A percentile compares a stretch with the other conserved stretches of the same genome.
phyloP scores from a whole-genome alignment of 2,888 invertebrate genomes.

The Daptonema setosum region DNA sequence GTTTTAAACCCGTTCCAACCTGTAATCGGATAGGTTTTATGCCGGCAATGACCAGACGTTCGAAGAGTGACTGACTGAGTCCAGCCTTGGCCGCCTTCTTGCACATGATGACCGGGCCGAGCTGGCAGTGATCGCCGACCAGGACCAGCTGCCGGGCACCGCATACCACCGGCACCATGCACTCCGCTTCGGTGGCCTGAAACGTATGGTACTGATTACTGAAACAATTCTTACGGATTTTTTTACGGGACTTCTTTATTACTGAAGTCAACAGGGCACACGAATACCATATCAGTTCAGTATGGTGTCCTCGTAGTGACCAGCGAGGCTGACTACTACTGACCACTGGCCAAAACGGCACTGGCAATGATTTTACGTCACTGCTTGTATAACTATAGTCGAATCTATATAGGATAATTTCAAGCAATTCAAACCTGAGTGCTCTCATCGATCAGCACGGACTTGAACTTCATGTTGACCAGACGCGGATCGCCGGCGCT shows the following conservation, averaged over 20 bases:
- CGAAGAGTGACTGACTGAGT: slow-evolving; percentile 84
- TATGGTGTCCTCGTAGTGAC: too few species aligned
- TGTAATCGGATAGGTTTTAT: slow-evolving; percentile 87
- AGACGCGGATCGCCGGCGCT: slow-evolving; percentile 88
- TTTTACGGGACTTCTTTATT: too few species aligned
- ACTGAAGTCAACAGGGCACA: too few species aligned
- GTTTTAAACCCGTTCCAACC: too few species aligned
- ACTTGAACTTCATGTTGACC: slow-evolving; percentile 69
- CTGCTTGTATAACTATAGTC: too few species aligned
- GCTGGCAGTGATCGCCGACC: slow-evolving; percentile 95
- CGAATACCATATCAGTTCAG: too few species aligned
- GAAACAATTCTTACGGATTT: too few species aligned
- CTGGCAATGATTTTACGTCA: too few species aligned
- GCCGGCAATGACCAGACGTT: slow-evolving; percentile 81
- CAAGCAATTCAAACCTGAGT: slow-evolving; percentile 60
- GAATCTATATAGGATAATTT: too few species aligned
- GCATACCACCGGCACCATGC: slow-evolving; percentile 93
- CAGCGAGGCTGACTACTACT: too few species aligned
- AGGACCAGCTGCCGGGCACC: slow-evolving; percentile 88
- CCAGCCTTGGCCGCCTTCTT: slow-evolving; percentile 80
- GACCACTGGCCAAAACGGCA: too few species aligned
- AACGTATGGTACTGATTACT: too few species aligned
- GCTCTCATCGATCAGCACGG: slow-evolving; percentile 24
- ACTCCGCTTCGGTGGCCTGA: slow-evolving; percentile 89
- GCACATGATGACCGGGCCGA: slow-evolving; percentile 97